Evolutionary conservation across 2,113 vertebrate genomes (phyloP).

Genomic region (Tinamus guttatus): DNA sequence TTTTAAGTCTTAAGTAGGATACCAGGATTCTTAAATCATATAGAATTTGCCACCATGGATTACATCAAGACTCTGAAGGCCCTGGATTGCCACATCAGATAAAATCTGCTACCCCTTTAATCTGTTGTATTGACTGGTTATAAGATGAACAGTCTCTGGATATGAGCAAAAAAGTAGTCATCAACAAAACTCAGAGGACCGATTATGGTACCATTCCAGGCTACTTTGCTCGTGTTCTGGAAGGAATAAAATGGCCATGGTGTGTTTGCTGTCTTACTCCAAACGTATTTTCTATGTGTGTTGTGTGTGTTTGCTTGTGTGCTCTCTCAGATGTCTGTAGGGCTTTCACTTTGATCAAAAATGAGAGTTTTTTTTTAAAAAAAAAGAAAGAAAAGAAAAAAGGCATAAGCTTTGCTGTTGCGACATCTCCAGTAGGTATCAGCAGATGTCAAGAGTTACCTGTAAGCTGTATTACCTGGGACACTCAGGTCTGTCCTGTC

Average conservation of each 20-base stretch:
- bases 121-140: not conserved
- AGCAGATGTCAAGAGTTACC: not conserved
- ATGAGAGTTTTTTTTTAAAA: not conserved
- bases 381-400: no score
- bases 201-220: not conserved
- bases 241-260: not conserved
- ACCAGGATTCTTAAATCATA: conserved; percentile 41
- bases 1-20: conserved; percentile 42
- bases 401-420: not conserved
- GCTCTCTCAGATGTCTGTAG: not conserved
- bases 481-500: not conserved
- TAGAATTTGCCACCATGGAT: conserved; percentile 36
- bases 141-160: not conserved
- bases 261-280: not conserved
- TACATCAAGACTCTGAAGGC: not conserved
- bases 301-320: not conserved
- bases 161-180: not conserved
- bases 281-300: not conserved
- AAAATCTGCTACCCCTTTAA: not conserved
- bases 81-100: conserved; percentile 4
- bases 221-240: not conserved
- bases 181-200: not conserved
- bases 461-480: not conserved
- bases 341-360: not conserved
- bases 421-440: not conserved